Evolutionary conservation across 2,888 invertebrate species (phyloP).

Genomic region (Lithosia quadra): DNA sequence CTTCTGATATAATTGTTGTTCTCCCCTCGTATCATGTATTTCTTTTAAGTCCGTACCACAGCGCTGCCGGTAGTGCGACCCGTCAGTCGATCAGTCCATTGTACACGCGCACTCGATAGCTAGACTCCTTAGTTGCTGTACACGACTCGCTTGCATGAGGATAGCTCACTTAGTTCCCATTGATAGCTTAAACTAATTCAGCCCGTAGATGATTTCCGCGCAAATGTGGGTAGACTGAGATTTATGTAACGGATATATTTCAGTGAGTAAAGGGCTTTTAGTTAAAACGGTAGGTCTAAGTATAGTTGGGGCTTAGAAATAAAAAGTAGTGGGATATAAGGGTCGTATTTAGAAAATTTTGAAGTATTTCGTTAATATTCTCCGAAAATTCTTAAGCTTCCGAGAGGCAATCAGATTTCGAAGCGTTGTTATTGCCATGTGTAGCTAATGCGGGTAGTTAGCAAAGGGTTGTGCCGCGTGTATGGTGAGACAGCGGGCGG

Average conservation of each 20-base stretch:
- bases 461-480: slow-evolving; percentile 2
- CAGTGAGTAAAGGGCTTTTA: background rate
- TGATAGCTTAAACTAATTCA: slow-evolving; percentile 8
- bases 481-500: slow-evolving; percentile 16
- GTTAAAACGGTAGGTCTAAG: background rate
- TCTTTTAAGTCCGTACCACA: slow-evolving; percentile 66
- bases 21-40: slow-evolving; percentile 61
- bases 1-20: slow-evolving; percentile 54
- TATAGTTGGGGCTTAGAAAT: background rate
- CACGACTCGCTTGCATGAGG: slow-evolving; percentile 24
- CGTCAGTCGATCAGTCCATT: slow-evolving; percentile 26
- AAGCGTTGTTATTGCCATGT: background rate
- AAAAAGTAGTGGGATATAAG: background rate
- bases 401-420: background rate
- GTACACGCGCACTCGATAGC: slow-evolving; percentile 58
- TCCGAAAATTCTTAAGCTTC: background rate
- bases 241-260: background rate
- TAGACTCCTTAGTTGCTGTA: slow-evolving; percentile 52
- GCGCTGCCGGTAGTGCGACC: slow-evolving; percentile 61
- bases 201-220: background rate
- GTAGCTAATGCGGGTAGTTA: background rate
- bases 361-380: background rate
- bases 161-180: slow-evolving; percentile 15
- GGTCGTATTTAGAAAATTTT: background rate
- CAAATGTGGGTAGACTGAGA: background rate